phyloP scores from a whole-genome alignment of 2,113 vertebrate species.

The Condylura cristata region DNA sequence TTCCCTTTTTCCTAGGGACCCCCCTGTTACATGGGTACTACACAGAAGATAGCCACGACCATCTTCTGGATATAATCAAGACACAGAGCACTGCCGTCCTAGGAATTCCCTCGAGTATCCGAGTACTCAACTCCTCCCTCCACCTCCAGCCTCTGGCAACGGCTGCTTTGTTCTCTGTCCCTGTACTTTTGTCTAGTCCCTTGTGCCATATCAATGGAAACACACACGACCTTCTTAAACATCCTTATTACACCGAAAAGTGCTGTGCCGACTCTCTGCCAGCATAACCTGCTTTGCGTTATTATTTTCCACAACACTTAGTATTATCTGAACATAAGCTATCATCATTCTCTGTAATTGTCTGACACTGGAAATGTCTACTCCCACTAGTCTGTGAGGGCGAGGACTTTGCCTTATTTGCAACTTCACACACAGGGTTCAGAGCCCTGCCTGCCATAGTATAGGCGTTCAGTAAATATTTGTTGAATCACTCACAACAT shows the following conservation, averaged over 20 bases:
- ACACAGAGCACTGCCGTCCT: neutral
- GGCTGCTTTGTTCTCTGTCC: neutral
- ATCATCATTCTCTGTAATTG: neutral
- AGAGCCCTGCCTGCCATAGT: neutral
- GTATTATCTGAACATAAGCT: slow-evolving; percentile 2
- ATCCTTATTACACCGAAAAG: neutral
- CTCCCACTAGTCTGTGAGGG: neutral
- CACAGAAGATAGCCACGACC: too few species aligned
- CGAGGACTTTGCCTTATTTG: neutral
- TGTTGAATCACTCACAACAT: neutral
- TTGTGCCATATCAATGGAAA: neutral
- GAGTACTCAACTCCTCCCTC: neutral
- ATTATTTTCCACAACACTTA: neutral
- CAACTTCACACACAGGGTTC: neutral
- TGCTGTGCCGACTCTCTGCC: neutral
- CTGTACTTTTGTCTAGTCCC: neutral
- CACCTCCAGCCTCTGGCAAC: slow-evolving; percentile 19
- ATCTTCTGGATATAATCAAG: neutral
- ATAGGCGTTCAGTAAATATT: neutral
- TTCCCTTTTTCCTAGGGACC: too few species aligned
- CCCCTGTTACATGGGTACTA: too few species aligned
- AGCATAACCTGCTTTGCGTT: neutral
- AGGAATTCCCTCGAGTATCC: neutral
- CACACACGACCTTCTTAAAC: neutral
- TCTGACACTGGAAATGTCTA: neutral